These are phyloP conservation scores for Balearica regulorum DNA, from an alignment of 2,797 vertebrate species.

Conservation along the genomic window DNA sequence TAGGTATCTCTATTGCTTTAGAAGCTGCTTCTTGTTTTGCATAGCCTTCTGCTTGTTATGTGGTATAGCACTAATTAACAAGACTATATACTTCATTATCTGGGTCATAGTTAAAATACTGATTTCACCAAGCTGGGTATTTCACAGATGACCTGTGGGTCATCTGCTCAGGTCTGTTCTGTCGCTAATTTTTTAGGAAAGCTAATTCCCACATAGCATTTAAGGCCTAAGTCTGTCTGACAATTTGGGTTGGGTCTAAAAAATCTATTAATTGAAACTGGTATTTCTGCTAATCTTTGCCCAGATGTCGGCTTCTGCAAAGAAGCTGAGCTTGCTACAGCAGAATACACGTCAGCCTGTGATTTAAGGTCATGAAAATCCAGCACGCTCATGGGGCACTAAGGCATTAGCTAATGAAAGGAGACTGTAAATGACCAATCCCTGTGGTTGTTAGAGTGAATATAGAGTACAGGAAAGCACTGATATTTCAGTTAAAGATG, in stretches of 20 bases:
- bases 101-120: background rate
- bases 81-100: background rate
- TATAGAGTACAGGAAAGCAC: background rate
- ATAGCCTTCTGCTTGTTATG: background rate
- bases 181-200: background rate
- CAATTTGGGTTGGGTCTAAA: background rate
- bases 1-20: background rate
- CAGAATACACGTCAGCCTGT: background rate
- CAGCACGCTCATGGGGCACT: background rate
- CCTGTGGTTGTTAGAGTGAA: background rate
- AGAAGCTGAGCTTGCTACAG: background rate
- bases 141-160: background rate
- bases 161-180: background rate
- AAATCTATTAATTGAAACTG: background rate
- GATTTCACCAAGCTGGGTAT: background rate
- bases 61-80: background rate
- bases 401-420: background rate
- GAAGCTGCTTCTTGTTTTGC: background rate
- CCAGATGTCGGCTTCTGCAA: background rate
- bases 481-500: background rate
- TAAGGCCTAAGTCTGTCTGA: background rate
- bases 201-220: background rate
- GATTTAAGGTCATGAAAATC: background rate
- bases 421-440: background rate
- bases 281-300: background rate